Conservation (phyloP, 2,113 vertebrate genomes). For the Mastomys coucha region DNA sequence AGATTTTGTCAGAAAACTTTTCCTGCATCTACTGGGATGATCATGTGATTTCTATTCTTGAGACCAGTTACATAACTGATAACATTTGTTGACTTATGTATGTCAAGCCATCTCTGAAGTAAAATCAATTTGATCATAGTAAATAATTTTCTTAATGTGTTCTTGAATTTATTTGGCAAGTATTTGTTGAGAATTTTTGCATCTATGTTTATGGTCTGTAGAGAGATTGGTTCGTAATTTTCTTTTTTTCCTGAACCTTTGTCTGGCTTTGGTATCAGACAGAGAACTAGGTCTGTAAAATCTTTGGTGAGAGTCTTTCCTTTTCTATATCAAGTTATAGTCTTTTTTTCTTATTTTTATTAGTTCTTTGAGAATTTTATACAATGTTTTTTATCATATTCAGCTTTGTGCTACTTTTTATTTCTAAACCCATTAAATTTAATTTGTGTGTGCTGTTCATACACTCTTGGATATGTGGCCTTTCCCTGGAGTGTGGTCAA, state of each 20-base stretch:
- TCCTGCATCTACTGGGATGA: neutral
- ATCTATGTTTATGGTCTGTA: neutral
- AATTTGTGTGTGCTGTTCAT: neutral
- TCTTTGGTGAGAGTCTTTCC: neutral
- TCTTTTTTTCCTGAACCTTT: neutral
- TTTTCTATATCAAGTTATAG: neutral
- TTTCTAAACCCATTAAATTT: neutral
- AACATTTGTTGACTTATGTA: neutral
- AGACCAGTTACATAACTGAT: neutral
- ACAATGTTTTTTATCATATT: neutral
- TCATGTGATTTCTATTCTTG: neutral
- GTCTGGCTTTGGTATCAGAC: neutral
- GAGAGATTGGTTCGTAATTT: neutral
- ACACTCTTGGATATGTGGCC: neutral
- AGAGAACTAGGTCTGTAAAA: neutral
- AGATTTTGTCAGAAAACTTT: neutral
- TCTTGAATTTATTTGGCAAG: neutral
- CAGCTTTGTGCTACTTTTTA: neutral
- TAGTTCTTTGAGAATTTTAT: neutral
- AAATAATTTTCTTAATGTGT: neutral
- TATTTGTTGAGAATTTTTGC: neutral
- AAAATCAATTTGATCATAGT: neutral
- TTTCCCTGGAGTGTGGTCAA: neutral
- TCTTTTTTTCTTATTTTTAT: neutral
- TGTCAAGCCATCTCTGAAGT: neutral